These are phyloP conservation scores for Heliangelus exortis DNA, from an alignment of 2,797 vertebrate genomes.

Conservation along the genomic window DNA sequence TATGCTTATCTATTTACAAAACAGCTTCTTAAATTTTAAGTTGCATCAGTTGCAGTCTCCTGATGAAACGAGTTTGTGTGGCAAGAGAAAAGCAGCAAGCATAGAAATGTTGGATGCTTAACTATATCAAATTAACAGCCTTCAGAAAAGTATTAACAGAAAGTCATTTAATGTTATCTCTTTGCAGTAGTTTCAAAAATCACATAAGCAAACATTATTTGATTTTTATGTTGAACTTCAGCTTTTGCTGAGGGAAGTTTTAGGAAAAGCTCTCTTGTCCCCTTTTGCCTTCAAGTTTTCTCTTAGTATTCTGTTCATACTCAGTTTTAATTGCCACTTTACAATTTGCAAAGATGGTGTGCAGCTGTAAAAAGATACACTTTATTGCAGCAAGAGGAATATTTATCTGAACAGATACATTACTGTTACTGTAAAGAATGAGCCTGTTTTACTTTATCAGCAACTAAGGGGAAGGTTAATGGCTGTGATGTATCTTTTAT, in stretches of 20 bases:
- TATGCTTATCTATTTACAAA: neutral
- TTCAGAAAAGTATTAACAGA: neutral
- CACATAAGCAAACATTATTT: neutral
- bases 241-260: constrained; percentile 8
- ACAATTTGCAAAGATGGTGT: constrained; percentile 46
- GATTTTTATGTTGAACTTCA: neutral
- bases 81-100: neutral
- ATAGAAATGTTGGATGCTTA: neutral
- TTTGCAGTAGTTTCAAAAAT: neutral
- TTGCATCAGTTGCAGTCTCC: neutral
- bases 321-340: constrained; percentile 66
- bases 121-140: neutral
- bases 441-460: constrained; percentile 78
- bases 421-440: constrained; percentile 78
- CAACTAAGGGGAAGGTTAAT: constrained; percentile 78
- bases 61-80: neutral
- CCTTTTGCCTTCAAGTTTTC: constrained; percentile 30
- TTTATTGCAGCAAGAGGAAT: constrained; percentile 71
- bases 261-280: constrained; percentile 19
- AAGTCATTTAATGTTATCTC: neutral
- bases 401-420: constrained; percentile 76
- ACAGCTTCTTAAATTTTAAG: neutral
- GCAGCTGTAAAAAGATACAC: constrained; percentile 60
- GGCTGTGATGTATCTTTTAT: constrained; percentile 72
- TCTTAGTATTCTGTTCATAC: constrained; percentile 42